phyloP scores from a whole-genome alignment of 2,888 invertebrate genomes.

The Anorthoa munda region DNA sequence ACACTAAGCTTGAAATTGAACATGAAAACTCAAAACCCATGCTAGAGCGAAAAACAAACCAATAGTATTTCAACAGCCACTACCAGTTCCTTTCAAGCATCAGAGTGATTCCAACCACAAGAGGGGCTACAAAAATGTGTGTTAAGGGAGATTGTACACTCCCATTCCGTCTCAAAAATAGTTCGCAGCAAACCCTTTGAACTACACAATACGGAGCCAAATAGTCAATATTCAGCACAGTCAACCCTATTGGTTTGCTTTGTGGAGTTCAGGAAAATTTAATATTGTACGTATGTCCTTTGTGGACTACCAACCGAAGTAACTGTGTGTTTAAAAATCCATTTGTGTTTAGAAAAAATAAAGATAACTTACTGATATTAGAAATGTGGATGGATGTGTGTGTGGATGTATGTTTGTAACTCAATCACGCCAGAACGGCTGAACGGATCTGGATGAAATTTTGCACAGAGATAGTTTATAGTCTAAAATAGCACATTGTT shows the following conservation, averaged over 20 bases:
- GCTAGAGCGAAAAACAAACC: neutral
- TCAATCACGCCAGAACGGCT: no score
- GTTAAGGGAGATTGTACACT: constrained; percentile 2
- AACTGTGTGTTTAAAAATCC: neutral
- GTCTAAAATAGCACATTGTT: no score
- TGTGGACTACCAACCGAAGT: neutral
- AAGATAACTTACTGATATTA: no score
- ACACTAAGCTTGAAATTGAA: neutral
- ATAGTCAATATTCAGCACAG: constrained; percentile 28
- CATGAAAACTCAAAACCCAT: neutral
- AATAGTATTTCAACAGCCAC: constrained; percentile 13
- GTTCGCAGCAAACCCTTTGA: constrained; percentile 25
- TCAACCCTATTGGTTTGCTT: constrained; percentile 10
- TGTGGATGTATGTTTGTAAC: no score
- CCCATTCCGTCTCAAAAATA: constrained; percentile 1
- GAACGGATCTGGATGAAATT: no score
- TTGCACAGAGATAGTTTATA: no score
- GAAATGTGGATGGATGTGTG: no score
- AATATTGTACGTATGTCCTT: constrained; percentile 11
- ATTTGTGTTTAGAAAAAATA: neutral
- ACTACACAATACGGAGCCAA: constrained; percentile 15
- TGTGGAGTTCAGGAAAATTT: constrained; percentile 23
- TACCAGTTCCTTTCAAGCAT: neutral
- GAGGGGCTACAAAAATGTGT: neutral
- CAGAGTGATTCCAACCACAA: constrained; percentile 18